Base-by-base conservation (phyloP, 2,797 vertebrate species). In the Chromobotia macracanthus region DNA sequence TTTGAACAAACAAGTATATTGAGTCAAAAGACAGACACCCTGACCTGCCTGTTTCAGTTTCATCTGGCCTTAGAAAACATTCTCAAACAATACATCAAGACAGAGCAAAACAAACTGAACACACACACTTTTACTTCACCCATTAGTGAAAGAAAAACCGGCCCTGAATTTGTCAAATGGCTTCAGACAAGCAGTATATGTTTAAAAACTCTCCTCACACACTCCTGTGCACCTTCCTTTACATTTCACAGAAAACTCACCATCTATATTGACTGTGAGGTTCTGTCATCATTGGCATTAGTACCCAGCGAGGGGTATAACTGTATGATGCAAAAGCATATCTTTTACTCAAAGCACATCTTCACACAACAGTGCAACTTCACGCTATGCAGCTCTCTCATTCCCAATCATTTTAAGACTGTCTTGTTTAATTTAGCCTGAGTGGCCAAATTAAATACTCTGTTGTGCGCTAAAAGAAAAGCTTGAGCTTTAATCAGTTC, bases 291-390 rank as follows among this genome's bases (percentile, higher is more conserved):
- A 85, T 90, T 88, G 88, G 75, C 82, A 88, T 87, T 85, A 80
- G 81, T 64, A 73, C 21, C 18, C 21, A 65, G 21, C 38, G 56
- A 38, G 58, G 75, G 70, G 35, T 25, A 67, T 82, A 82, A 84
- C 83, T 84, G 81, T 78, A 85, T 72, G 81, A 74, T 31, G 72
- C 73, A 88, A 87, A 87, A 81, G 81, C 84, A 84, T 83, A 83
- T 72, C 56, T 86, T 88, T 87, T 35, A 70, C 79, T 86, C 83
- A 75, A 79, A 82, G 83, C 67, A 83, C 68, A 82, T 84, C 77
- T 64, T 48, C 80, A 77, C 82, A 87, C 86, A 90, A 87, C 77
- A 81, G 83, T 12, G 63, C 64, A 87, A 91, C 92, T 92, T 92
- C 88, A 91, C 79, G 77, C 86, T 82, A 69, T 1, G 70, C 80